Percentiles rank a stretch among this genome's conserved stretches.
Evolutionary conservation across 37 sponge, comb jelly and placozoan species (phyloP).

Genomic region (Mnemiopsis leidyi): DNA sequence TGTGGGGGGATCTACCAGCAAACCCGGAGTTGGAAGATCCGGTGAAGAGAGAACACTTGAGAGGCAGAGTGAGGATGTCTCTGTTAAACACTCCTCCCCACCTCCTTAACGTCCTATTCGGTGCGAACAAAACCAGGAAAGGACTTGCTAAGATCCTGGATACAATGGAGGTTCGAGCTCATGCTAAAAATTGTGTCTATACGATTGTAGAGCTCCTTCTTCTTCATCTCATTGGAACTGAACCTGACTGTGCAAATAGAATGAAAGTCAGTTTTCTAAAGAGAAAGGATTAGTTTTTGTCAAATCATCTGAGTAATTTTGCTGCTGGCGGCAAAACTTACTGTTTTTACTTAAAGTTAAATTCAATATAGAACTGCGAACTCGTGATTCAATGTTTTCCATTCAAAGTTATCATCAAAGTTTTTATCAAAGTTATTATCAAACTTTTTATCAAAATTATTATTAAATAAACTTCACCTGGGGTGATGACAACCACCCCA

Average conservation of each 20-base stretch:
- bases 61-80: not conserved
- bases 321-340: too few relatives aligned
- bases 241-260: not conserved
- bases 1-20: not conserved
- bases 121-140: slow-evolving; percentile 24
- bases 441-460: too few relatives aligned
- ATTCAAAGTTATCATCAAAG: too few relatives aligned
- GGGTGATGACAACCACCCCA: too few relatives aligned
- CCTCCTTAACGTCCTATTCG: slow-evolving; percentile 30
- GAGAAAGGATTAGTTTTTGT: too few relatives aligned
- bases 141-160: slow-evolving; percentile 41
- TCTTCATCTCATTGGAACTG: slow-evolving; percentile 41
- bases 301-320: too few relatives aligned
- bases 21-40: not conserved
- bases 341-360: too few relatives aligned
- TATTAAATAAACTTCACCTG: too few relatives aligned
- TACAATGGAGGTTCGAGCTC: not conserved
- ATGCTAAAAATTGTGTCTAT: not conserved
- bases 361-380: too few relatives aligned
- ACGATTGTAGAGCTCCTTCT: not conserved
- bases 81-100: slow-evolving; percentile 43
- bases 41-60: not conserved
- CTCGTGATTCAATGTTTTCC: too few relatives aligned
- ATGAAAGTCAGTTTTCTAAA: not conserved
- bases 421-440: too few relatives aligned